A percentile compares a stretch with the other conserved stretches of the same genome.
Conservation (phyloP, 2,113 vertebrate genomes). For the Sterrhoptilus dennistouni region DNA sequence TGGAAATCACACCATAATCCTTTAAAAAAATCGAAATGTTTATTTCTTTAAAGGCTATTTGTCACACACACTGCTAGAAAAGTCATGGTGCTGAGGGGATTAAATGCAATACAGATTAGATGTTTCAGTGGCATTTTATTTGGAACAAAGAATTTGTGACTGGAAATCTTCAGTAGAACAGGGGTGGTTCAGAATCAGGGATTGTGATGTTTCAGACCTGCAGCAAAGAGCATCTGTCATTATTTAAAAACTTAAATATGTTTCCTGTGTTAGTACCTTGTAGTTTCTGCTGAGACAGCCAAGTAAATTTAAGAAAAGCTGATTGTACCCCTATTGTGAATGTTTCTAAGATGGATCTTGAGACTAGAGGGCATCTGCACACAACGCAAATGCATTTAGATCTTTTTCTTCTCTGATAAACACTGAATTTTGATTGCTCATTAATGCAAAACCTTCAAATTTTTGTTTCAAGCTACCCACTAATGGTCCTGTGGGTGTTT, state of each 20-base stretch:
- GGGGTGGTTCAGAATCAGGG: not conserved
- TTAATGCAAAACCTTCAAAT: not conserved
- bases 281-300: not conserved
- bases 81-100: not conserved
- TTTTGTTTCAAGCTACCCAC: not conserved
- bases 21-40: not conserved
- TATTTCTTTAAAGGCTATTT: not conserved
- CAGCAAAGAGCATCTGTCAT: not conserved
- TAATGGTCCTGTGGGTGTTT: not conserved
- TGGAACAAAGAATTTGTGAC: not conserved
- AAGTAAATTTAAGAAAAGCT: not conserved
- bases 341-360: not conserved
- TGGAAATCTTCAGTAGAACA: not conserved
- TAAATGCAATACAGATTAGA: not conserved
- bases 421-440: conserved; percentile 1
- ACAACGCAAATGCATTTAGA: not conserved
- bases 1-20: not conserved
- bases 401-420: not conserved
- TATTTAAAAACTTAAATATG: not conserved
- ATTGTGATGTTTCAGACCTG: not conserved
- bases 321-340: not conserved
- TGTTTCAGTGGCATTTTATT: conserved; percentile 18
- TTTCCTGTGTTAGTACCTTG: not conserved
- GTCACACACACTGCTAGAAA: not conserved
- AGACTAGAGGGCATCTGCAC: not conserved